Conservation (phyloP, 2,113 vertebrate genomes). For the Oostethus manadensis region DNA sequence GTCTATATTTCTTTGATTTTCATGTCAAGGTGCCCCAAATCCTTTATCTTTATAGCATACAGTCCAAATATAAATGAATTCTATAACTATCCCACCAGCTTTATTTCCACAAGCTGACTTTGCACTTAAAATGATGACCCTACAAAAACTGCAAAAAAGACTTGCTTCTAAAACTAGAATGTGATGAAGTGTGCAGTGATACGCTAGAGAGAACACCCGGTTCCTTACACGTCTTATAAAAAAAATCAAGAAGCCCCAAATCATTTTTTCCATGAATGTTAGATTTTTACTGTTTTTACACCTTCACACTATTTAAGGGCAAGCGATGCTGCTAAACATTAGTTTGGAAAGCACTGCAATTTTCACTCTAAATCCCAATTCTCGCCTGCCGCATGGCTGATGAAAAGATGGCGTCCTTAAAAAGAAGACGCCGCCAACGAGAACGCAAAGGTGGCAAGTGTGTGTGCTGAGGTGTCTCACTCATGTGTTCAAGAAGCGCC, state of each 20-base stretch:
- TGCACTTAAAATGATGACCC: conserved; percentile 32
- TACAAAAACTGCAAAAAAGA: conserved; percentile 19
- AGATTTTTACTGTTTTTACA: background rate
- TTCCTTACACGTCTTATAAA: background rate
- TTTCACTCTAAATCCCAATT: background rate
- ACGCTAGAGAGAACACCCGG: background rate
- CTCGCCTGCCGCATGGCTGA: conserved; percentile 2
- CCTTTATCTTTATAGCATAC: background rate
- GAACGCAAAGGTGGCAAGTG: conserved; percentile 1
- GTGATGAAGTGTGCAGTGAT: conserved; percentile 20
- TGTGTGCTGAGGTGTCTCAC: background rate
- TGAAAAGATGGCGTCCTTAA: conserved; percentile 14
- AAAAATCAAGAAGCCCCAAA: background rate
- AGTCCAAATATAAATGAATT: conserved; percentile 12
- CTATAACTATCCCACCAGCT: conserved; percentile 1
- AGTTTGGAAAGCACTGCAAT: background rate
- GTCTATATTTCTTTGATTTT: background rate
- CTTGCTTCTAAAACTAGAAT: conserved; percentile 14
- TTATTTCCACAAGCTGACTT: conserved; percentile 27
- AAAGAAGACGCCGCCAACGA: conserved; percentile 5
- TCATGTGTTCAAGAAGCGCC: conserved; percentile 19
- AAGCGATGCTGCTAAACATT: background rate
- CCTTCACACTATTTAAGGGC: conserved; percentile 1
- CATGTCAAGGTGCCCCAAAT: background rate
- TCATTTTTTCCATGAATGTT: background rate